Conservation (phyloP, 2,888 invertebrate species). For the Synergus japonicus region DNA sequence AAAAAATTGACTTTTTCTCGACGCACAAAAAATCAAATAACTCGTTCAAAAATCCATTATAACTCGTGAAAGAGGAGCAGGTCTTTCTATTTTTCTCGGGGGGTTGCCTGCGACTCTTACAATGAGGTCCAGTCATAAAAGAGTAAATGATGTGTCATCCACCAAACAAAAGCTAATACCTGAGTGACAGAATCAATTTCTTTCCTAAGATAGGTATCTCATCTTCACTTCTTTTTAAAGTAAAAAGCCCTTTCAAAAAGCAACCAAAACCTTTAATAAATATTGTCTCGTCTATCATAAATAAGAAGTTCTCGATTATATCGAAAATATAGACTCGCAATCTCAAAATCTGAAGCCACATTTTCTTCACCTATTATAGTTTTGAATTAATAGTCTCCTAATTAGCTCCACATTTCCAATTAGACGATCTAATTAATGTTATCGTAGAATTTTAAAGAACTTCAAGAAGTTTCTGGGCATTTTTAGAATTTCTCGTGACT, state of each 20-base stretch:
- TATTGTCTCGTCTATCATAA: too few species aligned
- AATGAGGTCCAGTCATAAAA: not conserved
- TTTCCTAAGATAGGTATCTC: not conserved
- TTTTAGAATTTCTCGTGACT: too few species aligned
- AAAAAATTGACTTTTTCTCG: not conserved
- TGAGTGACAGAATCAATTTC: constrained; percentile 11
- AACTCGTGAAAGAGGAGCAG: not conserved
- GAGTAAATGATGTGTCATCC: not conserved
- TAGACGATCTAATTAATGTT: too few species aligned
- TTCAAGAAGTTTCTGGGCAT: too few species aligned
- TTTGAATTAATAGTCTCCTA: too few species aligned
- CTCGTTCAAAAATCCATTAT: constrained; percentile 6
- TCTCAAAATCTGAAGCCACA: too few species aligned
- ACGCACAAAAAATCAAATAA: not conserved
- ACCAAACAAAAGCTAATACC: not conserved
- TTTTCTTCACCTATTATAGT: too few species aligned
- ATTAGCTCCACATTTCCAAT: too few species aligned
- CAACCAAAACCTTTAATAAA: too few species aligned
- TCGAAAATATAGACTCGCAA: too few species aligned
- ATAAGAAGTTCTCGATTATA: too few species aligned
- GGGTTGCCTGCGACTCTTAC: not conserved
- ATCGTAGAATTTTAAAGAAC: too few species aligned
- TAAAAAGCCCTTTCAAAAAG: not conserved
- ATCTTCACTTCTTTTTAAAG: not conserved
- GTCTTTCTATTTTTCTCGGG: not conserved